Evolutionary conservation across 2,797 vertebrate genomes (phyloP).

Genomic region (Typhlichthys eigenmanni): DNA sequence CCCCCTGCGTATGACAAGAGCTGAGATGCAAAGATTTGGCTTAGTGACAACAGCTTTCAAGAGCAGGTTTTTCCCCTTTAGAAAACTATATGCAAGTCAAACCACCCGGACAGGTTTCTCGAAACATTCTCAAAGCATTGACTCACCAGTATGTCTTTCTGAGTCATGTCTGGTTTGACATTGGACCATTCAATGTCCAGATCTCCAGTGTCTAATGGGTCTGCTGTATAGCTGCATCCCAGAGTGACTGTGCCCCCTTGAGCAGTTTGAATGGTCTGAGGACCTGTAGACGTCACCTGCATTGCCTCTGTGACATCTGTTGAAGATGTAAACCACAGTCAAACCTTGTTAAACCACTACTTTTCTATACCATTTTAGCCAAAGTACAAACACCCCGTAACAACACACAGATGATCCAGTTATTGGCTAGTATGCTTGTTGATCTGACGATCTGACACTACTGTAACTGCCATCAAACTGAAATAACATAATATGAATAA

Average conservation of each 20-base stretch:
- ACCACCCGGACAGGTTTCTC: slow-evolving; percentile 5
- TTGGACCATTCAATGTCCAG: slow-evolving; percentile 90
- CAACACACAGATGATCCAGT: too few relatives aligned
- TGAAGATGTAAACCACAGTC: not conserved
- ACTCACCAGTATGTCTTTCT: slow-evolving; percentile 85
- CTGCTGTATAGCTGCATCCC: slow-evolving; percentile 81
- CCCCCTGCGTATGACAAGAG: slow-evolving; percentile 84
- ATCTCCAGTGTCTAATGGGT: slow-evolving; percentile 77
- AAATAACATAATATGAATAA: not conserved
- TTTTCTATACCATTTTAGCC: too few relatives aligned
- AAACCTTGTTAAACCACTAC: too few relatives aligned
- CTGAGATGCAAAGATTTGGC: slow-evolving; percentile 65
- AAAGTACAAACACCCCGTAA: too few relatives aligned
- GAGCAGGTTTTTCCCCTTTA: slow-evolving; percentile 44
- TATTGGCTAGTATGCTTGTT: too few relatives aligned
- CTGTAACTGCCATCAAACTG: too few relatives aligned
- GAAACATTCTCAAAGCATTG: not conserved
- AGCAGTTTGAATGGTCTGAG: slow-evolving; percentile 82
- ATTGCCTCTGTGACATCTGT: slow-evolving; percentile 68
- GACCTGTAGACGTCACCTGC: slow-evolving; percentile 78
- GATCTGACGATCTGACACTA: too few relatives aligned
- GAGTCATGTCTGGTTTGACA: slow-evolving; percentile 82
- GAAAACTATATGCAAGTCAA: not conserved
- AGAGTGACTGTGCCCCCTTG: slow-evolving; percentile 75
- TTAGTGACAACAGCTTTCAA: slow-evolving; percentile 30